Percentiles rank a stretch among this genome's conserved stretches.
Evolutionary conservation across 2,797 vertebrate species (phyloP).

Genomic region (Oryzias dopingdopingensis): DNA sequence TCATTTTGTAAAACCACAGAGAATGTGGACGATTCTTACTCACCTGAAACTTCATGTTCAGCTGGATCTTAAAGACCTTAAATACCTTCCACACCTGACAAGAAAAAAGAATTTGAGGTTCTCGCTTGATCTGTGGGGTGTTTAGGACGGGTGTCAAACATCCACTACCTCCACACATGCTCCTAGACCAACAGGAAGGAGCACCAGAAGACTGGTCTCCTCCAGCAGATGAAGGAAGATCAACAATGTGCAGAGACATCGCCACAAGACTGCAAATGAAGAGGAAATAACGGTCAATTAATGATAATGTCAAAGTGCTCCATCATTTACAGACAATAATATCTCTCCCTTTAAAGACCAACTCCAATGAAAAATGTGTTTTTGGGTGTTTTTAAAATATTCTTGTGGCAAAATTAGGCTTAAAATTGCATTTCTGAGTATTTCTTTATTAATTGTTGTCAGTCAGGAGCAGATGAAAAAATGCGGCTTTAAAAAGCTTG

Average conservation of each 20-base stretch:
- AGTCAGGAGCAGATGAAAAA: too few species aligned
- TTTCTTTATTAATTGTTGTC: too few species aligned
- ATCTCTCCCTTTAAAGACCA: too few species aligned
- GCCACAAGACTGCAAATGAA: slow-evolving; percentile 85
- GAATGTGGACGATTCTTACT: slow-evolving; percentile 25
- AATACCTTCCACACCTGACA: slow-evolving; percentile 93
- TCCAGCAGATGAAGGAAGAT: slow-evolving; percentile 94
- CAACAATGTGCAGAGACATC: slow-evolving; percentile 89
- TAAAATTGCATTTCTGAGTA: too few species aligned
- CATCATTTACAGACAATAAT: background rate
- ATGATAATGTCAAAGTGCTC: background rate
- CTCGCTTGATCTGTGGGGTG: background rate
- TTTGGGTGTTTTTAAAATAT: too few species aligned
- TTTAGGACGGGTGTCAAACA: too few species aligned
- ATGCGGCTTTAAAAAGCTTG: too few species aligned
- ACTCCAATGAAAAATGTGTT: too few species aligned
- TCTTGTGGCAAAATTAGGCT: too few species aligned
- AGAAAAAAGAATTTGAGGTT: slow-evolving; percentile 3
- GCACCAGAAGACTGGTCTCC: slow-evolving; percentile 90
- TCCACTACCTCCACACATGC: slow-evolving; percentile 87
- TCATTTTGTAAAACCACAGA: background rate
- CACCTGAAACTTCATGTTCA: slow-evolving; percentile 68
- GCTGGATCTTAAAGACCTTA: slow-evolving; percentile 85
- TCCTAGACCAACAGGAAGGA: slow-evolving; percentile 89
- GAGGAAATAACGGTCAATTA: background rate